Evolutionary conservation across 2,113 vertebrate genomes (phyloP).

Genomic region (Upupa epops): DNA sequence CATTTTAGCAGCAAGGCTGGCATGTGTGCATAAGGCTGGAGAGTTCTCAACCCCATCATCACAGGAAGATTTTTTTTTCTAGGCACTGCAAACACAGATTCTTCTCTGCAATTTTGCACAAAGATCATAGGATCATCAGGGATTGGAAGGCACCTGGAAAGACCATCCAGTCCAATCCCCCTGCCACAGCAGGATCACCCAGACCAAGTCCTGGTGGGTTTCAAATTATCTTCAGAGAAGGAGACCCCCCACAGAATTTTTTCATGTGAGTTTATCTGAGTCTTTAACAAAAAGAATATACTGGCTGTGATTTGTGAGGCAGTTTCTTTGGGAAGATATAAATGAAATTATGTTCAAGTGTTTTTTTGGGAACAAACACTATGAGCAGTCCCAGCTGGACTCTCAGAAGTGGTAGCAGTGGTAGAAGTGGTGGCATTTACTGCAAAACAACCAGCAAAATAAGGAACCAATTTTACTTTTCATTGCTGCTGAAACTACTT

Average conservation of each 20-base stretch:
- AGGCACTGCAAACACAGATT: neutral
- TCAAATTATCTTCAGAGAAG: too few species aligned
- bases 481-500: neutral
- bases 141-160: too few species aligned
- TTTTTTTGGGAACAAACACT: neutral
- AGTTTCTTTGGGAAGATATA: neutral
- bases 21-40: neutral
- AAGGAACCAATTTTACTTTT: neutral
- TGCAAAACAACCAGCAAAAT: neutral
- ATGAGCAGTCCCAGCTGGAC: neutral
- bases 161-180: too few species aligned
- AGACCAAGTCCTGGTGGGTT: too few species aligned
- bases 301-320: neutral
- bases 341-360: neutral
- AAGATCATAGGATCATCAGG: too few species aligned
- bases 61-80: neutral
- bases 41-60: neutral
- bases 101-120: neutral
- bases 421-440: neutral
- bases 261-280: neutral
- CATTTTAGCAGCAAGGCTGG: neutral
- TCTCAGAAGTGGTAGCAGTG: neutral
- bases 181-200: too few species aligned
- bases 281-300: neutral
- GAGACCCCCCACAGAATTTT: neutral